Evolutionary conservation across 2,797 vertebrate species (phyloP), one percentile per base, ranked within the genome.

Genomic region (Arnoldichthys spilopterus): DNA sequence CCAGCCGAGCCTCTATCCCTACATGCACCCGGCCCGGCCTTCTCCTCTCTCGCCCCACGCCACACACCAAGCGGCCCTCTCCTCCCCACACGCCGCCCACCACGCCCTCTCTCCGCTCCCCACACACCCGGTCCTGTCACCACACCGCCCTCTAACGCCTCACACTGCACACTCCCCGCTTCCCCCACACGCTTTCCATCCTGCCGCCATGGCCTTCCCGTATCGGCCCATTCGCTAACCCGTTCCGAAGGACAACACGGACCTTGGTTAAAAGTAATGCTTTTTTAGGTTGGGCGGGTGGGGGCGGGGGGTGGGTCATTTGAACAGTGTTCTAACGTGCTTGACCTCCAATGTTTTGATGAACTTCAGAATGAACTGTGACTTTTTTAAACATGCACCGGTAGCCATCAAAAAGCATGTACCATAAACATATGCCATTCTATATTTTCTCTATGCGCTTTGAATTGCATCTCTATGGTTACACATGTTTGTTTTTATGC

Each of bases 201-300:
- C 98, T 0, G 95, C 96, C 0, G 95, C 96, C 26, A 91, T 99
- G 92, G 86, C 92, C 0, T 99, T 99, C 80, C 96, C 96, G 0
- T 99, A 95, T 89, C 90, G 97, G 63, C 97, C 97, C 0, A 95
- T 95, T 82, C 97, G 95, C 92, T 99, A 89, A 90, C 1, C 45
- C 6, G n/a, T 4, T 2, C 32, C 7, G 2, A 8, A 16, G 59
- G 61, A 32, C 8, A n/a, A 32, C 30, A 37, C 37, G 61, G 61
- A 63, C 61, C 32, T 62, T 34, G 59, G 59, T 32, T 16, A 8
- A 63, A 32, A 30, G 24, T 11, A 28, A 30, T 28, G 26, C 2
- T 11, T 26, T 58, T 26, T 6, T n/a, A 16, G 1, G n/a, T n/a
- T n/a, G n/a, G n/a, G n/a, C n/a, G n/a, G n/a, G n/a, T n/a, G n/a